Evolutionary conservation across 2,888 invertebrate genomes (phyloP).

Genomic region (Apoda limacodes): DNA sequence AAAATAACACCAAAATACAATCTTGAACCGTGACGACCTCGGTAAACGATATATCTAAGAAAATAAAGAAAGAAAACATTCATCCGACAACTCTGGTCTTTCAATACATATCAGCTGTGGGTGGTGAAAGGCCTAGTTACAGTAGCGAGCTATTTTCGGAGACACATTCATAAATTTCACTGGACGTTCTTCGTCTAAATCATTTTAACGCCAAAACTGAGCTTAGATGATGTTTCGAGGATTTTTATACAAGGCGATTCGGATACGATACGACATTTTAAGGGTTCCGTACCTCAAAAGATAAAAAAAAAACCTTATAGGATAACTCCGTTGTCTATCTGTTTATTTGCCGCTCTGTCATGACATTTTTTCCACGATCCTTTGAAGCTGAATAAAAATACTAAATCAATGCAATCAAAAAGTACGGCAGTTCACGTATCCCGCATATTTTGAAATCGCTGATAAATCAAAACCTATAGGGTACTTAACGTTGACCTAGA

Average conservation of each 20-base stretch:
- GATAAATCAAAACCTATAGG: no score
- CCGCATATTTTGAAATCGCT: no score
- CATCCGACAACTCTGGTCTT: conserved; percentile 11
- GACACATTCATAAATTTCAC: conserved; percentile 42
- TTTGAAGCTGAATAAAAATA: no score
- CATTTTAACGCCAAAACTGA: conserved; percentile 60
- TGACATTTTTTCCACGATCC: no score
- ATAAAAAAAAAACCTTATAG: no score
- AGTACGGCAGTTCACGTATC: no score
- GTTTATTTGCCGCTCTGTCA: no score
- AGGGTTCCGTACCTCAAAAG: no score
- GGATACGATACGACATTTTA: conserved; percentile 14
- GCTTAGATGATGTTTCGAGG: conserved; percentile 30
- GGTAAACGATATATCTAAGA: conserved; percentile 34
- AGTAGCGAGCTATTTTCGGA: conserved; percentile 39
- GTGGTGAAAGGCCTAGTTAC: conserved; percentile 17
- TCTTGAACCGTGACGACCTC: conserved; percentile 33
- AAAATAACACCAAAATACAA: conserved; percentile 41
- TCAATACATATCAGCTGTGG: neutral
- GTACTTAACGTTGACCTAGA: no score
- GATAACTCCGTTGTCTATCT: no score
- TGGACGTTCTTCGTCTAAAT: conserved; percentile 43
- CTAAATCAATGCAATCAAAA: no score
- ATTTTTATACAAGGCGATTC: conserved; percentile 27
- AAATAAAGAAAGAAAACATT: conserved; percentile 23